phyloP scores from a whole-genome alignment of 2,888 invertebrate species.

The Spisula subtruncata region DNA sequence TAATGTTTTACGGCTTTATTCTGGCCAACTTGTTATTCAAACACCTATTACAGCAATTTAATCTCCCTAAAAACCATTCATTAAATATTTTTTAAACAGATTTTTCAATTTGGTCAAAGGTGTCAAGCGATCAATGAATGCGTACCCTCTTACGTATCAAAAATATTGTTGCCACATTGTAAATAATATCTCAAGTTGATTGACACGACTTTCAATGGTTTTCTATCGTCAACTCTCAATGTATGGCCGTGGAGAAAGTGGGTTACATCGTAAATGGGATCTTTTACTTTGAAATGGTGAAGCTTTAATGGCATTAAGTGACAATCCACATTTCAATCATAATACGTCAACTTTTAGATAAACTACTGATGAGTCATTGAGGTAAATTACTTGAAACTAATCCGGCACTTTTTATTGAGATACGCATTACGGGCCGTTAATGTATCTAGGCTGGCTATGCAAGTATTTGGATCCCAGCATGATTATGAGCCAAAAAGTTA shows the following conservation, averaged over 20 bases:
- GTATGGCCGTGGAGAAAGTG: not conserved
- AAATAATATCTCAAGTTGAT: not conserved
- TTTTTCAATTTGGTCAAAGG: conserved; percentile 2
- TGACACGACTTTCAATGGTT: conserved; percentile 28
- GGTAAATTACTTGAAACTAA: conserved; percentile 24
- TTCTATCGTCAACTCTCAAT: conserved; percentile 24
- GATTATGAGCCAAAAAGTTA: no score
- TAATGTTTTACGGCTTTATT: conserved; percentile 5
- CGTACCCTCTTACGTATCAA: not conserved
- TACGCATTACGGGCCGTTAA: not conserved
- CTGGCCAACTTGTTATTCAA: not conserved
- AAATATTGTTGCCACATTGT: not conserved
- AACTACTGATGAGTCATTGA: conserved; percentile 16
- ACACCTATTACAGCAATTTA: conserved; percentile 11
- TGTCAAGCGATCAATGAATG: not conserved
- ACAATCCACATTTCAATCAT: conserved; percentile 19
- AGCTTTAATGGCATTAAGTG: conserved; percentile 5
- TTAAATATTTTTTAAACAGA: conserved; percentile 16
- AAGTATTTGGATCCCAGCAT: not conserved
- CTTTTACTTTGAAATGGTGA: conserved; percentile 1
- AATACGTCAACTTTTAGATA: conserved; percentile 16
- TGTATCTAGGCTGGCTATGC: not conserved
- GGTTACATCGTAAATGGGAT: not conserved
- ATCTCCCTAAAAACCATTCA: conserved; percentile 15
- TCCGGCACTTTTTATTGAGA: conserved; percentile 13